Percentiles rank a stretch among this genome's conserved stretches.
phyloP scores from a whole-genome alignment of 1,140 invertebrate species.

The Streblospio benedicti region DNA sequence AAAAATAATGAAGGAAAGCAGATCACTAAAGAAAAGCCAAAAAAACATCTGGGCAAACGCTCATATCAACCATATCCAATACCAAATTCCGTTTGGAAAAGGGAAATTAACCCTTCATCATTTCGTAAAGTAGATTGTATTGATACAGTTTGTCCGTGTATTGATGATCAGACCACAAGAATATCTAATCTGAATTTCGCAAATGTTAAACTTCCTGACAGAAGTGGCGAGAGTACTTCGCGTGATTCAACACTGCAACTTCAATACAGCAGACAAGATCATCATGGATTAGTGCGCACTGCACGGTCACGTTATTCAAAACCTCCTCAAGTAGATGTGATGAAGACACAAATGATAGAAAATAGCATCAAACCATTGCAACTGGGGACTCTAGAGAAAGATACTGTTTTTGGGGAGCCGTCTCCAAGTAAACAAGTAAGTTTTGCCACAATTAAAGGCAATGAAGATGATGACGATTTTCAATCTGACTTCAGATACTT shows the following conservation, averaged over 20 bases:
- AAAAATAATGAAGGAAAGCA: too few species aligned
- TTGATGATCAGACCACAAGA: too few species aligned
- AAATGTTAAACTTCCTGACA: too few species aligned
- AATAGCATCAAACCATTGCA: background rate
- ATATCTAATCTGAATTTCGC: too few species aligned
- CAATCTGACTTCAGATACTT: background rate
- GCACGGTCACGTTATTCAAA: conserved; percentile 22
- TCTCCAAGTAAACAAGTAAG: background rate
- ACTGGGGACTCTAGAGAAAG: background rate
- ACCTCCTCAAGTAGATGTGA: background rate
- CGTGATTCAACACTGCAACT: conserved; percentile 30
- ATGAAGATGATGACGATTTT: background rate
- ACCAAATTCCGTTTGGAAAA: too few species aligned
- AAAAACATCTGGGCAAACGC: too few species aligned
- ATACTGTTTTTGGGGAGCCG: background rate
- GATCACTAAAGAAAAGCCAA: too few species aligned
- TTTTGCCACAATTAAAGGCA: background rate
- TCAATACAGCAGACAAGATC: conserved; percentile 32
- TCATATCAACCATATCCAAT: too few species aligned
- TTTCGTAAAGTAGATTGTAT: too few species aligned
- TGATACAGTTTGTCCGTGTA: too few species aligned
- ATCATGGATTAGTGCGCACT: conserved; percentile 27
- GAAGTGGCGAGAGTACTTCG: conserved; percentile 19
- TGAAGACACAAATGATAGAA: background rate
- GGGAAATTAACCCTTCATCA: too few species aligned